Conservation (phyloP, 2,797 vertebrate species). For the Bryconaethiops microstoma region DNA sequence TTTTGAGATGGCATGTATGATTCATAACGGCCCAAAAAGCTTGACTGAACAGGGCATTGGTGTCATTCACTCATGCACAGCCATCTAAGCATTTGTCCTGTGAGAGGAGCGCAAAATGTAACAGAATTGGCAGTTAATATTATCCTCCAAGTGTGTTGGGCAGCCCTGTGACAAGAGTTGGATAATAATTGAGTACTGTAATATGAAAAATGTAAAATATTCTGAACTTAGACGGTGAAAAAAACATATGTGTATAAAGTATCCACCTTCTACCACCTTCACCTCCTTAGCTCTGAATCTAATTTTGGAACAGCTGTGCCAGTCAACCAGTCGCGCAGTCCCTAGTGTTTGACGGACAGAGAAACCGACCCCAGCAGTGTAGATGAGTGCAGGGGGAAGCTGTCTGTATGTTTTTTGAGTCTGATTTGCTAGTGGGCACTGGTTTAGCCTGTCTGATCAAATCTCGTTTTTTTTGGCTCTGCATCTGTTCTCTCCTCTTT, state of each 20-base stretch:
- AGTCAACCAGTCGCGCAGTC: neutral
- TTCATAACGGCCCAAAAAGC: neutral
- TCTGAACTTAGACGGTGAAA: no score
- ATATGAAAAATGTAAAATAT: no score
- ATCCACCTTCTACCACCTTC: no score
- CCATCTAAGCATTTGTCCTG: no score
- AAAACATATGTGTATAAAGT: no score
- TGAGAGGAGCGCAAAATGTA: no score
- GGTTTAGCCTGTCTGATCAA: conserved; percentile 15
- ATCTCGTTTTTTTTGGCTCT: conserved; percentile 29
- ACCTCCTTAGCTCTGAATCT: neutral
- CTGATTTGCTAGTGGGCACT: neutral
- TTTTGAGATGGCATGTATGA: neutral
- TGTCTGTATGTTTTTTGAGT: neutral
- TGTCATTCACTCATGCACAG: no score
- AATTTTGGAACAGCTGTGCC: neutral
- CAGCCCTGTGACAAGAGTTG: no score
- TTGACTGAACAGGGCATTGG: neutral
- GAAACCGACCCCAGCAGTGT: neutral
- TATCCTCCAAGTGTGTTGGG: no score
- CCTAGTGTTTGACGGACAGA: neutral
- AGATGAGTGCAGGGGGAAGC: neutral
- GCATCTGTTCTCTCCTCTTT: neutral
- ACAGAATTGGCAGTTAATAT: no score
- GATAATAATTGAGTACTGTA: no score